These are phyloP conservation scores for Harpegnathos saltator DNA, from an alignment of 1,140 invertebrate genomes.

Conservation along the genomic window DNA sequence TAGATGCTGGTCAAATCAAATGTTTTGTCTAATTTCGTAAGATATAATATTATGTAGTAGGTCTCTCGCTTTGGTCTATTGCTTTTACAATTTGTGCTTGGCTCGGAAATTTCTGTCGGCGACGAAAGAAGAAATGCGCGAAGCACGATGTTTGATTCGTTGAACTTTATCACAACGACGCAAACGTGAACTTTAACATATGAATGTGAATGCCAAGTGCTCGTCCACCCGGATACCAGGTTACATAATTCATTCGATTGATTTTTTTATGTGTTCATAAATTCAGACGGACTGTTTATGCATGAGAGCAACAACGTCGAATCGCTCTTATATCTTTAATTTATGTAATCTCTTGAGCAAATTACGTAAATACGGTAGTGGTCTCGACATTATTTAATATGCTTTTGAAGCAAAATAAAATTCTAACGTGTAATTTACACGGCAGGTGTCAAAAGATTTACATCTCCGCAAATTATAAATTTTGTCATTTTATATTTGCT, in stretches of 20 bases:
- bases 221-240: neutral
- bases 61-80: no score
- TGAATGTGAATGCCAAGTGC: conserved; percentile 5
- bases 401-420: neutral
- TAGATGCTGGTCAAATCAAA: no score
- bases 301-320: neutral
- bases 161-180: conserved; percentile 35
- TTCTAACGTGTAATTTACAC: neutral
- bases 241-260: conserved; percentile 29
- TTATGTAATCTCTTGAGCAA: neutral
- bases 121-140: conserved; percentile 25
- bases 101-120: neutral
- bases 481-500: no score
- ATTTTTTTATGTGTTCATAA: conserved; percentile 18
- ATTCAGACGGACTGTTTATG: neutral
- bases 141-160: conserved; percentile 2
- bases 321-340: neutral
- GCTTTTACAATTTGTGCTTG: neutral
- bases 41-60: neutral
- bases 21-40: neutral
- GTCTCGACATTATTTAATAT: neutral
- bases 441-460: neutral
- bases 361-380: neutral
- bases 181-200: conserved; percentile 43
- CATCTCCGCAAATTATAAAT: no score